Evolutionary conservation across 2,888 invertebrate species (phyloP).

Genomic region (Amphipyra tragopoginis): DNA sequence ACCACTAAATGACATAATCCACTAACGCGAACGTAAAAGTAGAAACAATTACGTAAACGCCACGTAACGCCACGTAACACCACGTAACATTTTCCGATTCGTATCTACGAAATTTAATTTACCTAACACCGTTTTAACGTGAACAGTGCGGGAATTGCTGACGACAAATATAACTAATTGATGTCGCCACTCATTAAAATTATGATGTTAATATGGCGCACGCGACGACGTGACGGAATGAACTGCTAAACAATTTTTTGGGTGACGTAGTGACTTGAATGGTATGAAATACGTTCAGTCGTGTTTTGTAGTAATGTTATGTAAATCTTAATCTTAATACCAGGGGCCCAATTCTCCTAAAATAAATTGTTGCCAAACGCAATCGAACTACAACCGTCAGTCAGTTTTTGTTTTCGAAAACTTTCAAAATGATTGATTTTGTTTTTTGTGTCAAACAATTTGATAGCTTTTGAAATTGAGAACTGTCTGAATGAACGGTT

Average conservation of each 20-base stretch:
- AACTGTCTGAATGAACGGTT: too few relatives aligned
- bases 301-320: not conserved
- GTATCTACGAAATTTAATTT: slow-evolving; percentile 77
- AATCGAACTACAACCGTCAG: too few relatives aligned
- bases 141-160: slow-evolving; percentile 64
- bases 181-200: slow-evolving; percentile 73
- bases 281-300: not conserved
- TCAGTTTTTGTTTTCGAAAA: too few relatives aligned
- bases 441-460: too few relatives aligned
- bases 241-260: slow-evolving; percentile 39
- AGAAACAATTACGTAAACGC: slow-evolving; percentile 50
- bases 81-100: slow-evolving; percentile 60
- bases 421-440: too few relatives aligned
- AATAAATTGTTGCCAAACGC: too few relatives aligned
- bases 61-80: slow-evolving; percentile 44
- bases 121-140: slow-evolving; percentile 66
- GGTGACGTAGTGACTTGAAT: not conserved
- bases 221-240: slow-evolving; percentile 59
- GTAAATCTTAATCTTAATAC: too few relatives aligned
- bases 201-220: slow-evolving; percentile 70
- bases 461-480: too few relatives aligned
- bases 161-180: slow-evolving; percentile 77
- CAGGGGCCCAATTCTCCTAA: too few relatives aligned
- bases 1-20: slow-evolving; percentile 39
- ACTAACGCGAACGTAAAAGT: slow-evolving; percentile 29